A percentile compares a stretch with the other conserved stretches of the same genome.
Evolutionary conservation across 1,140 invertebrate genomes (phyloP).

Genomic region (Apis laboriosa): DNA sequence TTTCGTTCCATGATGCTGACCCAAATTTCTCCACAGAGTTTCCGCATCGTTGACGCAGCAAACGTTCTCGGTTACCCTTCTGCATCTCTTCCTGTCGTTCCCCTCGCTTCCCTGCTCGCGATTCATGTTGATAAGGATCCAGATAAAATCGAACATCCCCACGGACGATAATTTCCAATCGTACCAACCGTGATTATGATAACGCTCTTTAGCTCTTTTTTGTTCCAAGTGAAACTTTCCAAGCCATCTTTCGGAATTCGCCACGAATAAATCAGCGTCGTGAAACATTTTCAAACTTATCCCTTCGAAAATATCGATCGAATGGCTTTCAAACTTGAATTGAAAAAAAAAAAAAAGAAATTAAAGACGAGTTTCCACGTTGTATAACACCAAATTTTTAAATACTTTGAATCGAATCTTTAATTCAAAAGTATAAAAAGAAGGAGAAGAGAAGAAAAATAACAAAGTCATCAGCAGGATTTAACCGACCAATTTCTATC

Average conservation of each 20-base stretch:
- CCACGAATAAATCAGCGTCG: neutral
- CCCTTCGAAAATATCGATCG: neutral
- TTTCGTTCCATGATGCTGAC: conserved; percentile 62
- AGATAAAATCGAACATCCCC: conserved; percentile 56
- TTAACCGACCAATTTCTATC: neutral
- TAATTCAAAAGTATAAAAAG: neutral
- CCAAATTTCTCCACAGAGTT: conserved; percentile 63
- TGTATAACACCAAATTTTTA: neutral
- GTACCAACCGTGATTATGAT: conserved; percentile 43
- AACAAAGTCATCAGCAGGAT: neutral
- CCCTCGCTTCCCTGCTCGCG: conserved; percentile 30
- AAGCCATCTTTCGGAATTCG: conserved; percentile 16
- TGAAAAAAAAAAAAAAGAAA: neutral
- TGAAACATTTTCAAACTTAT: neutral
- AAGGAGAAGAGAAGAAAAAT: neutral
- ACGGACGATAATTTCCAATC: conserved; percentile 53
- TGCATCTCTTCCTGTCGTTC: conserved; percentile 21
- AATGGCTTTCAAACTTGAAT: neutral
- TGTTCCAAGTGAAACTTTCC: conserved; percentile 41
- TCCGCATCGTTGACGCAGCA: conserved; percentile 64
- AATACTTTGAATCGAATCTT: too few relatives aligned
- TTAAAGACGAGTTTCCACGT: neutral
- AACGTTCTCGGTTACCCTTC: conserved; percentile 41
- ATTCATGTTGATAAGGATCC: conserved; percentile 44
- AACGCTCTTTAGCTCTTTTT: conserved; percentile 50